Percentiles rank a stretch among this genome's conserved stretches.
phyloP scores from a whole-genome alignment of 2,113 vertebrate species.

The Zosterops pallidus region DNA sequence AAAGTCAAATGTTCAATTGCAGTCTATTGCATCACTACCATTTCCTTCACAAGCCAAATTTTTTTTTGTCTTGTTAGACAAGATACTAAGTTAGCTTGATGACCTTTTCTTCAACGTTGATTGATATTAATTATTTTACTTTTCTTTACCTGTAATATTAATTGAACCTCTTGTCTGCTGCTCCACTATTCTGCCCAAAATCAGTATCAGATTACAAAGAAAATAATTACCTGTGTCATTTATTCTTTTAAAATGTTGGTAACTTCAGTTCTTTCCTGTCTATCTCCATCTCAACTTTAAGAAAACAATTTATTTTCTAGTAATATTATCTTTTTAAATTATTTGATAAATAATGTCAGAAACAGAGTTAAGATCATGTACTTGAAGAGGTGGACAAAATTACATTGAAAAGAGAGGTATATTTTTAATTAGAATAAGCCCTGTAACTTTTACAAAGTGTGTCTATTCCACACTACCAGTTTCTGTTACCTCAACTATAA shows the following conservation, averaged over 20 bases:
- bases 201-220: not conserved
- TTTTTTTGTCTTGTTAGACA: not conserved
- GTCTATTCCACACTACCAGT: not conserved
- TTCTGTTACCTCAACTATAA: not conserved
- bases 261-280: not conserved
- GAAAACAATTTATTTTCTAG: not conserved
- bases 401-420: not conserved
- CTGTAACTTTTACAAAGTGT: not conserved
- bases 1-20: not conserved
- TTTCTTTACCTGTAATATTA: not conserved
- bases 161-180: not conserved
- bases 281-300: not conserved
- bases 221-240: not conserved
- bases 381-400: not conserved
- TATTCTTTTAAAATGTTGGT: not conserved
- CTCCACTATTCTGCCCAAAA: not conserved
- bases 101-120: not conserved
- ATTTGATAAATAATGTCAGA: not conserved
- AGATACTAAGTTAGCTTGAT: not conserved
- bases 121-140: not conserved
- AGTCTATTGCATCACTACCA: not conserved
- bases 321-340: not conserved
- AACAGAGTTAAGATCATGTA: not conserved
- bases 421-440: not conserved
- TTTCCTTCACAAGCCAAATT: not conserved